A percentile compares a stretch with the other conserved stretches of the same genome.
Conservation (phyloP, 1,140 invertebrate species). For the Drosophila triauraria region DNA sequence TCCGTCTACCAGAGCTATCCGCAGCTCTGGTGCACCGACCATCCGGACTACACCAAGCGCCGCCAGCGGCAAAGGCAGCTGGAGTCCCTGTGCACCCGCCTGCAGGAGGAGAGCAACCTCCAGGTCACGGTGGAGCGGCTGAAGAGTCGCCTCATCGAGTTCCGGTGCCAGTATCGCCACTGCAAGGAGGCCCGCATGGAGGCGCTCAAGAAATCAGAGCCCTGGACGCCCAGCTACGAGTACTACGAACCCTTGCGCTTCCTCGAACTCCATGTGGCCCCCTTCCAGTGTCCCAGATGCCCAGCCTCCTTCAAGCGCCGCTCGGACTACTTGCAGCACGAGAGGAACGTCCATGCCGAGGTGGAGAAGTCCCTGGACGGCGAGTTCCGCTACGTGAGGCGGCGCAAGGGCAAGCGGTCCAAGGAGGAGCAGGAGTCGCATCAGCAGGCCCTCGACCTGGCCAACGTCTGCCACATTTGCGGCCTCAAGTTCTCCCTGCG, state of each 20-base stretch:
- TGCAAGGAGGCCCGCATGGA: slow-evolving; percentile 62
- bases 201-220: slow-evolving; percentile 29
- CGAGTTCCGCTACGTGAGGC: slow-evolving; percentile 5
- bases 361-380: slow-evolving; percentile 29
- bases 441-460: slow-evolving; percentile 13
- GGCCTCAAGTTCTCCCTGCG: slow-evolving; percentile 71
- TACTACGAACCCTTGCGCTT: slow-evolving; percentile 66
- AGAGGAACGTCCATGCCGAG: slow-evolving; percentile 62
- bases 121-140: slow-evolving; percentile 68
- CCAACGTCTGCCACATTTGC: slow-evolving; percentile 78
- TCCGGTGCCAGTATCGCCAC: slow-evolving; percentile 70
- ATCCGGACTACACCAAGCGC: slow-evolving; percentile 75
- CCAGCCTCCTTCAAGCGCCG: slow-evolving; percentile 57
- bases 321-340: slow-evolving; percentile 57
- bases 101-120: slow-evolving; percentile 72
- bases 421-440: not conserved
- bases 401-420: slow-evolving; percentile 15
- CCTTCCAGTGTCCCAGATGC: slow-evolving; percentile 63
- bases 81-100: slow-evolving; percentile 58
- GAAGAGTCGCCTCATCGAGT: slow-evolving; percentile 70
- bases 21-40: slow-evolving; percentile 71
- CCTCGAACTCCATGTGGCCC: slow-evolving; percentile 68
- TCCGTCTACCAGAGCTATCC: slow-evolving; percentile 64
- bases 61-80: slow-evolving; percentile 59
- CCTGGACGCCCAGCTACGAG: slow-evolving; percentile 61